phyloP scores from a whole-genome alignment of 2,888 invertebrate genomes.

The Nipponacmea schrenckii region DNA sequence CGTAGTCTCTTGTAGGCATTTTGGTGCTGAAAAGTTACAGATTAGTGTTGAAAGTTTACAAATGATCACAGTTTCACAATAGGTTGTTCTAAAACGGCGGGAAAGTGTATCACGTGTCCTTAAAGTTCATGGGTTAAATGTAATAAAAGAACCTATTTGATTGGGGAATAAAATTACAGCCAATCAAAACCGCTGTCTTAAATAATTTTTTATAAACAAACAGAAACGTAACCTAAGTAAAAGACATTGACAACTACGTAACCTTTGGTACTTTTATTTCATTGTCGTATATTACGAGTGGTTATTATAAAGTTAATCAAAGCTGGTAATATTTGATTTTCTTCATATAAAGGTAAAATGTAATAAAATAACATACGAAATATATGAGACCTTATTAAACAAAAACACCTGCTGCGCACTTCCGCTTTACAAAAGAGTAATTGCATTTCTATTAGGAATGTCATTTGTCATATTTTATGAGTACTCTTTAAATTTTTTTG shows the following conservation, averaged over 20 bases:
- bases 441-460: too few species aligned
- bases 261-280: too few species aligned
- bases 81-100: slow-evolving; percentile 44
- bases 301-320: too few species aligned
- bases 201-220: slow-evolving; percentile 12
- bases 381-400: too few species aligned
- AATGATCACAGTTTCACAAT: slow-evolving; percentile 2
- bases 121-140: slow-evolving; percentile 14
- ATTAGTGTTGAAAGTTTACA: background rate
- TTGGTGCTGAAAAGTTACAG: background rate
- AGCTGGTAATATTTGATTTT: too few species aligned
- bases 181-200: background rate
- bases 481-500: too few species aligned
- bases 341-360: too few species aligned
- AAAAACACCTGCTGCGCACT: slow-evolving; percentile 1
- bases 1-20: slow-evolving; percentile 63
- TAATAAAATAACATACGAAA: too few species aligned
- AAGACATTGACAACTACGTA: background rate
- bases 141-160: background rate
- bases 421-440: background rate
- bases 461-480: too few species aligned
- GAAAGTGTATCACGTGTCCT: slow-evolving; percentile 50
- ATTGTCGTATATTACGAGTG: too few species aligned
- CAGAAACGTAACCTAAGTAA: background rate
- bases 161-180: slow-evolving; percentile 10